phyloP scores from a whole-genome alignment of 1,140 invertebrate species.

The Sycobia sp. region DNA sequence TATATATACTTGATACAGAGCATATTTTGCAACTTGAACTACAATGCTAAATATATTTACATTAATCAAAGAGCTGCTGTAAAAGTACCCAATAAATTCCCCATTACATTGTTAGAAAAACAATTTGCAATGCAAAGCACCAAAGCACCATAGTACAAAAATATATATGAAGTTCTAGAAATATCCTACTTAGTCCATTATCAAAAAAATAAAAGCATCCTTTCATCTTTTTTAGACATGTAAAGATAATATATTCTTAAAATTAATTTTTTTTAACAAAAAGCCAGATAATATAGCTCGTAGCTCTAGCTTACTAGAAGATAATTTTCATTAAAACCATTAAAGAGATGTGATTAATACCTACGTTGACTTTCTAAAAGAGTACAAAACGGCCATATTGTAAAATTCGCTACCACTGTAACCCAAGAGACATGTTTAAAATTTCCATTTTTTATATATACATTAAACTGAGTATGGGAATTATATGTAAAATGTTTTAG shows the following conservation, averaged over 20 bases:
- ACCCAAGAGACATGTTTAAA: constrained; percentile 47
- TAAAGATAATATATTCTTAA: background rate
- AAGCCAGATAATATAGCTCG: constrained; percentile 3
- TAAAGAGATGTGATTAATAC: constrained; percentile 38
- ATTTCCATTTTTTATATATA: too few species aligned
- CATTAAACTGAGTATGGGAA: too few species aligned
- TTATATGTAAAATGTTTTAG: too few species aligned
- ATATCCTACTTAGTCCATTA: too few species aligned
- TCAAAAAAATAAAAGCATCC: background rate
- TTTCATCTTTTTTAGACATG: background rate
- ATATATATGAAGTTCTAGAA: background rate
- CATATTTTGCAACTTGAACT: background rate
- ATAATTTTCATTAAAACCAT: background rate
- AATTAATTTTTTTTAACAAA: background rate
- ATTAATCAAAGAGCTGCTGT: background rate
- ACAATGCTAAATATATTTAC: constrained; percentile 14
- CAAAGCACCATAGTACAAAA: constrained; percentile 13
- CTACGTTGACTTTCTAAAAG: constrained; percentile 53
- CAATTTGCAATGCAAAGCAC: constrained; percentile 48
- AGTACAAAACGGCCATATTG: constrained; percentile 54
- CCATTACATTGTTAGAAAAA: constrained; percentile 56
- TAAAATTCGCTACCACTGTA: constrained; percentile 53
- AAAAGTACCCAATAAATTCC: constrained; percentile 20
- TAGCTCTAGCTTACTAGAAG: constrained; percentile 4
- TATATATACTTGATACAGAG: constrained; percentile 3